Conservation (phyloP, 2,113 vertebrate genomes). For the Triplophysa rosa region DNA sequence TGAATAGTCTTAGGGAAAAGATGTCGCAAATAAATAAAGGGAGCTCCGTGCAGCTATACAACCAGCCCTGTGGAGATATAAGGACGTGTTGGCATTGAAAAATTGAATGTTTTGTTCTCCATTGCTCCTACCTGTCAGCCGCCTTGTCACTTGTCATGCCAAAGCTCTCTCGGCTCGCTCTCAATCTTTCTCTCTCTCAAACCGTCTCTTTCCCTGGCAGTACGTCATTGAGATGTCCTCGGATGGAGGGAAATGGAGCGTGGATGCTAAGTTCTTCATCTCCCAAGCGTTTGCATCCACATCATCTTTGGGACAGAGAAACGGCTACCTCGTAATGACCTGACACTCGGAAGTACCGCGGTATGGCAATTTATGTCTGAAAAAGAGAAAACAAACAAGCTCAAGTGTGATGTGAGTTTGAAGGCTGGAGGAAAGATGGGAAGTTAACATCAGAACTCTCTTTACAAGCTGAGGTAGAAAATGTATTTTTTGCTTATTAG, state of each 20-base stretch:
- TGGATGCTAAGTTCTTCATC: neutral
- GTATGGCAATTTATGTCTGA: neutral
- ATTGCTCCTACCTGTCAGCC: slow-evolving; percentile 48
- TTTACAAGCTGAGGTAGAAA: slow-evolving; percentile 33
- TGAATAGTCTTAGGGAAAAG: slow-evolving; percentile 32
- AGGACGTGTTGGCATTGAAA: slow-evolving; percentile 49
- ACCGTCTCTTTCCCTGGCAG: neutral
- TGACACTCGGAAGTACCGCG: slow-evolving; percentile 8
- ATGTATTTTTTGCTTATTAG: slow-evolving; percentile 41
- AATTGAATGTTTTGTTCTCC: slow-evolving; percentile 53
- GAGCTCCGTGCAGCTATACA: neutral
- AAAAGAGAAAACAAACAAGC: slow-evolving; percentile 19
- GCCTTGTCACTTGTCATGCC: slow-evolving; percentile 37
- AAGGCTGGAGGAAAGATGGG: slow-evolving; percentile 6
- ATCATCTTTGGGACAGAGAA: slow-evolving; percentile 7
- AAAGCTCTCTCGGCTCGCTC: slow-evolving; percentile 20
- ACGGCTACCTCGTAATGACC: slow-evolving; percentile 13
- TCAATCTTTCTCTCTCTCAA: slow-evolving; percentile 32
- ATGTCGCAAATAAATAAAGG: slow-evolving; percentile 9
- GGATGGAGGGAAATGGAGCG: slow-evolving; percentile 23
- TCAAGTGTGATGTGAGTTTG: slow-evolving; percentile 7
- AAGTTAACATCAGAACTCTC: slow-evolving; percentile 23
- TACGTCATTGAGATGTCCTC: slow-evolving; percentile 44
- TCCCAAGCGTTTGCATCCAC: slow-evolving; percentile 10
- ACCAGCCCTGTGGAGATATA: slow-evolving; percentile 37